Conservation (phyloP, 2,888 invertebrate genomes). For the Agrilus biguttatus region DNA sequence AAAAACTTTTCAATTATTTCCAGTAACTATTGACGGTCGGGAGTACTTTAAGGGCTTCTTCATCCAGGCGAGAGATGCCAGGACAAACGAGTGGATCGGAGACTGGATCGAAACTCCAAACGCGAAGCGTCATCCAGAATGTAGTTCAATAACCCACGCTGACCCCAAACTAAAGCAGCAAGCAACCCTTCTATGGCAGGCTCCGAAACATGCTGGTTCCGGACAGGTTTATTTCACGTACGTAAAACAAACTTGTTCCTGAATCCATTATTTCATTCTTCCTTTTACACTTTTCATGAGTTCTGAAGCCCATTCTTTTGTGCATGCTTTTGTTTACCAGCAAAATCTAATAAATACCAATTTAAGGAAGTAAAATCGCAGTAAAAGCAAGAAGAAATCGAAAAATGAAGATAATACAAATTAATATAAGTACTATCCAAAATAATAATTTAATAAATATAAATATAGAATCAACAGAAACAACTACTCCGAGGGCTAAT, state of each 20-base stretch:
- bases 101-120: conserved; percentile 58
- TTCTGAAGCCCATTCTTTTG: no score
- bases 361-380: no score
- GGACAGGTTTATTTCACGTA: conserved; percentile 74
- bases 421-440: no score
- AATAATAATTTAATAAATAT: no score
- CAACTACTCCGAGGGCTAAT: no score
- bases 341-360: no score
- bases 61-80: conserved; percentile 61
- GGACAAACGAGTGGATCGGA: conserved; percentile 61
- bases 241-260: conserved; percentile 26
- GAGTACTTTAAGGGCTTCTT: conserved; percentile 70
- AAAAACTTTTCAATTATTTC: background rate
- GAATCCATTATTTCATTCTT: no score
- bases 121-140: conserved; percentile 63
- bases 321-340: no score
- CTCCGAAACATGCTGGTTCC: conserved; percentile 42
- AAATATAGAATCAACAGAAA: no score
- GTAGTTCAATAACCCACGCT: conserved; percentile 64
- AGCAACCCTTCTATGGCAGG: conserved; percentile 61
- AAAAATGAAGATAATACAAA: no score
- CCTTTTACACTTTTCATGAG: no score
- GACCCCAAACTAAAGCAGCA: conserved; percentile 60
- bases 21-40: conserved; percentile 22
- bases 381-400: no score